A percentile compares a stretch with the other conserved stretches of the same genome.
Conservation (phyloP, 2,888 invertebrate genomes). For the Eupithecia insigniata region DNA sequence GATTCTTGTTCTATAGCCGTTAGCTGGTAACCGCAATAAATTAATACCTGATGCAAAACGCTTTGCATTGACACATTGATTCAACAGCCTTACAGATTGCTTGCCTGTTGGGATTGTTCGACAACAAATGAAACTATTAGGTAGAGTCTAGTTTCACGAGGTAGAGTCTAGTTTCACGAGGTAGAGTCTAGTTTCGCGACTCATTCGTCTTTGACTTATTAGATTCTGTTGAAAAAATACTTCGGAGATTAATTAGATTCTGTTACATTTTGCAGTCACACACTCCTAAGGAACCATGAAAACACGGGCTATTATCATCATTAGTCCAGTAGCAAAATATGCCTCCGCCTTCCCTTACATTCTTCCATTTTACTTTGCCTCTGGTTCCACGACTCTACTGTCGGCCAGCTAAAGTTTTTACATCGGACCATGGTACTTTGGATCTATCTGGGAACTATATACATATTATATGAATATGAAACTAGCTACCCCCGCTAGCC, state of each 20-base stretch:
- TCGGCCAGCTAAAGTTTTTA: no score
- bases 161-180: no score
- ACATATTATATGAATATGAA: no score
- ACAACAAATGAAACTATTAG: neutral
- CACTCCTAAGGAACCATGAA: neutral
- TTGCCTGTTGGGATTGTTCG: neutral
- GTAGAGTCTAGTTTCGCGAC: no score
- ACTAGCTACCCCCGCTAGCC: no score
- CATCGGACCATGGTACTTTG: no score
- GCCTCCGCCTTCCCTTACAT: no score
- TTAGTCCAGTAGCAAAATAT: no score
- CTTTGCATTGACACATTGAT: constrained; percentile 57
- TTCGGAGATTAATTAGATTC: neutral
- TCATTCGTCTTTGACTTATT: neutral
- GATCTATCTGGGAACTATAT: no score
- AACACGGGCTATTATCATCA: neutral
- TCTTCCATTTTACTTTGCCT: no score
- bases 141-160: neutral
- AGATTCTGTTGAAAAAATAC: neutral
- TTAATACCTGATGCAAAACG: constrained; percentile 70
- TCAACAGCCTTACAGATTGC: constrained; percentile 25
- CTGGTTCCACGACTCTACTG: no score
- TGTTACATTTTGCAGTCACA: neutral
- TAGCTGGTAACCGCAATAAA: constrained; percentile 60
- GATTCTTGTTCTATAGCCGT: constrained; percentile 61